phyloP scores from a whole-genome alignment of 2,888 invertebrate genomes.

The Athalia cordata region DNA sequence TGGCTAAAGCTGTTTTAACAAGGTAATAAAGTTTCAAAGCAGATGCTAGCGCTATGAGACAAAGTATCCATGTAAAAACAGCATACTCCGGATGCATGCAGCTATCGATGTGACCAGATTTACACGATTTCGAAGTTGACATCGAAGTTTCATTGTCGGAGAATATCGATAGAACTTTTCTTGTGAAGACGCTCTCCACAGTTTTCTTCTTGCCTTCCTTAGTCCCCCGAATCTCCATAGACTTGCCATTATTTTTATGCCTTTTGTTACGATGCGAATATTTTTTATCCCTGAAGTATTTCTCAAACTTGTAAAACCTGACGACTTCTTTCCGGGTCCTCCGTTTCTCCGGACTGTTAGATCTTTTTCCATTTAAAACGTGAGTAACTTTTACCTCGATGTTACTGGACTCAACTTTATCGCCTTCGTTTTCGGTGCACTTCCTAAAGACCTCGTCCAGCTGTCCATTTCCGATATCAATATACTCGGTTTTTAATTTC shows the following conservation, averaged over 20 bases:
- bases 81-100: constrained; percentile 89
- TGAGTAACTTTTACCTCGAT: constrained; percentile 55
- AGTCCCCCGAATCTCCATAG: too few species aligned
- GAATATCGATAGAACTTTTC: constrained; percentile 49
- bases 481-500: background rate
- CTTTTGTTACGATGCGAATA: constrained; percentile 18
- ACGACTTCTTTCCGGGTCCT: constrained; percentile 59
- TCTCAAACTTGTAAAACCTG: constrained; percentile 53
- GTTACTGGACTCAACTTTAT: constrained; percentile 48
- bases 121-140: constrained; percentile 26
- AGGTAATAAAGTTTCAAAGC: constrained; percentile 93
- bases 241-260: background rate
- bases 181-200: constrained; percentile 10
- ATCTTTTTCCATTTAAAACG: constrained; percentile 48
- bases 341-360: constrained; percentile 46
- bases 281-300: constrained; percentile 44
- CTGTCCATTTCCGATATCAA: too few species aligned
- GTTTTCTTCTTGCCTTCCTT: background rate
- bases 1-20: constrained; percentile 87
- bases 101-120: constrained; percentile 56
- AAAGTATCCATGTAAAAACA: constrained; percentile 95
- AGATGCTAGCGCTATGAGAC: constrained; percentile 92
- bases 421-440: constrained; percentile 44
- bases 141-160: constrained; percentile 43
- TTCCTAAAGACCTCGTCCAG: too few species aligned